A percentile compares a stretch with the other conserved stretches of the same genome.
Conservation (phyloP, 1,140 invertebrate genomes). For the Zaprionus taronus region DNA sequence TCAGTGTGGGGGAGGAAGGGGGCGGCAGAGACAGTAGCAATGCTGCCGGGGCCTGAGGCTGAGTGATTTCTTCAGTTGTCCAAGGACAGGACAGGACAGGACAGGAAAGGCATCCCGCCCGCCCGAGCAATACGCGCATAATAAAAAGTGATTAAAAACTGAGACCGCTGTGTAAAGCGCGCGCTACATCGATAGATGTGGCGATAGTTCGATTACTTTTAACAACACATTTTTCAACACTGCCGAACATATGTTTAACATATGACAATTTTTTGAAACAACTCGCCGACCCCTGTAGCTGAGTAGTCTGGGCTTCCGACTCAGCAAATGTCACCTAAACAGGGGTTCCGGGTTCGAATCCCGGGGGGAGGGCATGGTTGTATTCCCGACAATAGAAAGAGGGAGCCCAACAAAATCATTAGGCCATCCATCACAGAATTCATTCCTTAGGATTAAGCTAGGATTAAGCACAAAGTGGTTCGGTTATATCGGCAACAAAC, state of each 20-base stretch:
- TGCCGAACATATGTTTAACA: neutral
- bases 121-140: conserved; percentile 42
- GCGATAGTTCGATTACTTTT: neutral
- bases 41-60: conserved; percentile 30
- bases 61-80: conserved; percentile 46
- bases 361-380: neutral
- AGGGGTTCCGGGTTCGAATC: neutral
- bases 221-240: neutral
- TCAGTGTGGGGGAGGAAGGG: neutral
- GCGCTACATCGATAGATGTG: neutral
- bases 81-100: conserved; percentile 35
- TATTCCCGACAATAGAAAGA: no score
- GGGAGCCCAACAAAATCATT: no score
- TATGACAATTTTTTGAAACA: neutral
- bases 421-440: no score
- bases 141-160: conserved; percentile 76
- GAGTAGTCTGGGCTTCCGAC: neutral
- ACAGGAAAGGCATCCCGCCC: neutral
- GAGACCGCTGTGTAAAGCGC: neutral
- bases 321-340: neutral
- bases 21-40: neutral
- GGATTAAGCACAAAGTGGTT: no score
- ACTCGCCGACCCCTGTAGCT: neutral
- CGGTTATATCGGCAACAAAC: no score
- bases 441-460: no score